Conservation (phyloP, 2,888 invertebrate genomes). For the Molanna angustata region DNA sequence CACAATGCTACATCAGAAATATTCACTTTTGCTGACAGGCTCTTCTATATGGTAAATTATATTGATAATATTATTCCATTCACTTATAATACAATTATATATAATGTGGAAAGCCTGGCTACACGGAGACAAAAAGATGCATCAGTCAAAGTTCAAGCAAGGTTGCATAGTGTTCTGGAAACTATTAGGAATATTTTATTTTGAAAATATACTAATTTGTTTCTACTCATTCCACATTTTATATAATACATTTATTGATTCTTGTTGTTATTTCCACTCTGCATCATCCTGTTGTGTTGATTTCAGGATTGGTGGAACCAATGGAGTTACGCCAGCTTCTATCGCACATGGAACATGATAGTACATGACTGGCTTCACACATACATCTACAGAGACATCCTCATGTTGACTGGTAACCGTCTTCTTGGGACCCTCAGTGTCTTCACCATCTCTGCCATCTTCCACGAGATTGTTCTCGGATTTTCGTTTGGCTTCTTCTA, state of each 20-base stretch:
- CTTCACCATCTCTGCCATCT: constrained; percentile 77
- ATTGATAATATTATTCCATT: constrained; percentile 10
- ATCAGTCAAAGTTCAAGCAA: too few species aligned
- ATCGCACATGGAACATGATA: constrained; percentile 93
- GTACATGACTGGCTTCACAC: constrained; percentile 93
- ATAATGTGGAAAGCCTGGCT: too few species aligned
- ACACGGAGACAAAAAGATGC: too few species aligned
- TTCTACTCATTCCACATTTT: too few species aligned
- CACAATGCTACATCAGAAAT: constrained; percentile 89
- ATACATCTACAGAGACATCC: constrained; percentile 78
- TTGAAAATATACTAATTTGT: too few species aligned
- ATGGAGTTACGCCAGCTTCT: constrained; percentile 76
- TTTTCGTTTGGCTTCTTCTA: constrained; percentile 82
- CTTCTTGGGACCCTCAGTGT: constrained; percentile 60
- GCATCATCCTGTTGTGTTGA: too few species aligned
- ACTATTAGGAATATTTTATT: too few species aligned
- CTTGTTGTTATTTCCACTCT: too few species aligned
- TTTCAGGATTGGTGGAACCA: constrained; percentile 93
- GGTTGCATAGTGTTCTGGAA: too few species aligned
- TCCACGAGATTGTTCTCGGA: constrained; percentile 84
- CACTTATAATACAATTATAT: neutral
- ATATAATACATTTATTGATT: too few species aligned
- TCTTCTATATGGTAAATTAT: constrained; percentile 74
- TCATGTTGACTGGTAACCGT: constrained; percentile 46
- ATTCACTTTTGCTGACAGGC: constrained; percentile 80